Conservation (phyloP, 2,113 vertebrate genomes). For the Gallinago paraguaiae region DNA sequence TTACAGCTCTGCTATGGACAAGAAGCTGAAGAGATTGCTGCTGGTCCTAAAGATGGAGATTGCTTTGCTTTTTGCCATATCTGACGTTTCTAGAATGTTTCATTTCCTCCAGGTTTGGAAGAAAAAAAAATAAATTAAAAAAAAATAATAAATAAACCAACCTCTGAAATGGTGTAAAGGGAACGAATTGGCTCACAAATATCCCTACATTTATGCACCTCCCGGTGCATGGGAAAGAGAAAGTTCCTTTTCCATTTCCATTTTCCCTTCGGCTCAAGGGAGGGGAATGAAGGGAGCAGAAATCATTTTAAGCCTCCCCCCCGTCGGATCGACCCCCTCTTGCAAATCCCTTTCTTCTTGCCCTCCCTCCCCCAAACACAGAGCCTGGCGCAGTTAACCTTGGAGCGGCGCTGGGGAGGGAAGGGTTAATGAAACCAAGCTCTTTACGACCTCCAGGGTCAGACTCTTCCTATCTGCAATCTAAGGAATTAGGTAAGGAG, state of each 20-base stretch:
- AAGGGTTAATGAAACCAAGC: conserved; percentile 89
- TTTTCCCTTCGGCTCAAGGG: background rate
- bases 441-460: conserved; percentile 81
- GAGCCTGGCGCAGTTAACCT: conserved; percentile 85
- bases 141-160: background rate
- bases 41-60: conserved; percentile 15
- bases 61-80: background rate
- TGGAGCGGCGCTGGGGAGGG: conserved; percentile 74
- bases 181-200: background rate
- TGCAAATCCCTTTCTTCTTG: conserved; percentile 13
- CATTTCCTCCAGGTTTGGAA: background rate
- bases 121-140: background rate
- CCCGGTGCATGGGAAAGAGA: background rate
- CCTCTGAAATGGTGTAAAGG: background rate
- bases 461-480: conserved; percentile 75
- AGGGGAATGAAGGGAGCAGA: background rate
- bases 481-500: conserved; percentile 78
- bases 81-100: background rate
- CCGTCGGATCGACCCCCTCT: background rate
- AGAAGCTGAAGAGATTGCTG: conserved; percentile 37
- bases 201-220: background rate
- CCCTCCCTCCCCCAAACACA: background rate
- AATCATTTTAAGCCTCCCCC: background rate
- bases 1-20: conserved; percentile 40
- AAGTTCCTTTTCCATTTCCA: conserved; percentile 22